phyloP scores from a whole-genome alignment of 2,113 vertebrate species.

The Gallinago paraguaiae region DNA sequence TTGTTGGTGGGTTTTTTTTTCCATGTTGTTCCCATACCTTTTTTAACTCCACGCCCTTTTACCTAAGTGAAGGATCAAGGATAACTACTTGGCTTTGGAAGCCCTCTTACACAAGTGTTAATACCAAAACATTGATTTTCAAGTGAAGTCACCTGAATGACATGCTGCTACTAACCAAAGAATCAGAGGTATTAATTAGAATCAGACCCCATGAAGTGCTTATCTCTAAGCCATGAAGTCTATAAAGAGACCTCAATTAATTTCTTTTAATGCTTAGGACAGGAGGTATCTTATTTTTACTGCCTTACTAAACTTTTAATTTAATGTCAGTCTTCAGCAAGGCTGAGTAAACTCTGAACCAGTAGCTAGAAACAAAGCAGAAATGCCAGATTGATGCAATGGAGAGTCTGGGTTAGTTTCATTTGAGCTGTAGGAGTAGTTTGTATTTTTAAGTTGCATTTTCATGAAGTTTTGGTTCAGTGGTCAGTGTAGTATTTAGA shows the following conservation, averaged over 20 bases:
- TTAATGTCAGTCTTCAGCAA: neutral
- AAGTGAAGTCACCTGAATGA: neutral
- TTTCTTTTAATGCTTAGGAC: neutral
- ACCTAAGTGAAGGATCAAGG: neutral
- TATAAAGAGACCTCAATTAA: neutral
- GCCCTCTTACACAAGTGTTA: neutral
- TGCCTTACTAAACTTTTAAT: neutral
- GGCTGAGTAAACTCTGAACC: neutral
- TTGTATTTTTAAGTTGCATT: neutral
- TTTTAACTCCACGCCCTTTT: neutral
- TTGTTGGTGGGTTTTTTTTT: neutral
- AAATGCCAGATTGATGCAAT: fast-evolving
- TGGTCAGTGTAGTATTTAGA: neutral
- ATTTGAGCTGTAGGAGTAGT: neutral
- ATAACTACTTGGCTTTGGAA: neutral
- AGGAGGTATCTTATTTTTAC: neutral
- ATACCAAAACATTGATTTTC: neutral
- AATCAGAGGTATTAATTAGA: neutral
- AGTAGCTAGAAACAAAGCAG: neutral
- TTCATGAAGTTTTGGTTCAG: neutral
- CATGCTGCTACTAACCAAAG: neutral
- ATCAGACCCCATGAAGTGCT: neutral
- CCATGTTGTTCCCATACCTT: fast-evolving
- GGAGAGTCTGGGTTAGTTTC: neutral
- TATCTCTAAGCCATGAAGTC: neutral